Evolutionary conservation across 2,113 vertebrate species (phyloP), one percentile per base, ranked within the genome.

Genomic region (Pachypanchax playfairii): DNA sequence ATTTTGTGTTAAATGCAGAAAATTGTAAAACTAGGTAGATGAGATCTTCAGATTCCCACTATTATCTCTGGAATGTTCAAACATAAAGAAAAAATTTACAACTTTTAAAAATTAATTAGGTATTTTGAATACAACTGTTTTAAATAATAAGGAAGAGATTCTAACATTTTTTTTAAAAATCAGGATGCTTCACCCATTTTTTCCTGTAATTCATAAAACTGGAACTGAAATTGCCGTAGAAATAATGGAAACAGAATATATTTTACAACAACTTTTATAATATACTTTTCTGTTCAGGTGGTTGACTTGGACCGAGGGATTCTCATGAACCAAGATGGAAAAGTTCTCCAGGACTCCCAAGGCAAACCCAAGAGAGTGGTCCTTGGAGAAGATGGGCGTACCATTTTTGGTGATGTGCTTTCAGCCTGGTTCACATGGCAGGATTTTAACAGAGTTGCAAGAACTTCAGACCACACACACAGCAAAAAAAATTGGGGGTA

Each of bases 331-430:
- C 89, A 91, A 54, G 94, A 97, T 82, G 97, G 96, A 79, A 88
- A 90, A 75, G 79, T 95, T 73, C 95, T 99, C 50, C 96, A 98
- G 75, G 96, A 99, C 80, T 97, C 96, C 24, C 90, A 94, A 39
- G 97, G 97, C 43, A 93, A 93, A 10, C 95, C 97, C 41, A 95
- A 94, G 31, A 93, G 94, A 80, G 92, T 99, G 67, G 93, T 96
- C 42, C 86, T 99, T 48, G 97, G 97, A 85, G 95, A 94, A 41
- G 97, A 99, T 71, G 95, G 96, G 42, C 93, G 92, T 53, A 99
- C 96, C 5, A 92, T 99, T 74, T 95, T 98, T 85, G 97, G 97
- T 98, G 79, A 93, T 90, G 86, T 56, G 12, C 4, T 77, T n/a
- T n/a, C n/a, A n/a, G n/a, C n/a, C n/a, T 58, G 5, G 36, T 29